Conservation (phyloP, 1,140 invertebrate genomes). For the Uloborus diversus region DNA sequence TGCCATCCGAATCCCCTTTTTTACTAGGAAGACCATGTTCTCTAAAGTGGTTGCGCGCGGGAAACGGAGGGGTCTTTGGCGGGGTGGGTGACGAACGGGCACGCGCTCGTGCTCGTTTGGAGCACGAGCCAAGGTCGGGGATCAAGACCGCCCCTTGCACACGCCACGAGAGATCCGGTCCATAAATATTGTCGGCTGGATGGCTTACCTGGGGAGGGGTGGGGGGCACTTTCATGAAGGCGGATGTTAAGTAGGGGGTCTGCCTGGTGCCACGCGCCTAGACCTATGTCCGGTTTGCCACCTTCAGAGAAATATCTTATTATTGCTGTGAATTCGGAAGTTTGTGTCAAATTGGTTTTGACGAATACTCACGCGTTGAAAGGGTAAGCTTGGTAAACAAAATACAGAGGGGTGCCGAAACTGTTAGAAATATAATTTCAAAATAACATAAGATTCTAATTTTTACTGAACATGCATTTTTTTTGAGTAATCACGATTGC, state of each 20-base stretch:
- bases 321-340: too few relatives aligned
- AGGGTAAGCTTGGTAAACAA: too few relatives aligned
- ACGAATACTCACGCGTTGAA: too few relatives aligned
- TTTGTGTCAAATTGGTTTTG: too few relatives aligned
- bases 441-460: too few relatives aligned
- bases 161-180: constrained; percentile 38
- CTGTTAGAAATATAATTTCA: too few relatives aligned
- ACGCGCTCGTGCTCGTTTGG: constrained; percentile 33
- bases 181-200: constrained; percentile 39
- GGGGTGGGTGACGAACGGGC: neutral
- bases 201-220: neutral
- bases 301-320: neutral
- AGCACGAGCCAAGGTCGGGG: constrained; percentile 31
- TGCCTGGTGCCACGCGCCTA: constrained; percentile 21
- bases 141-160: constrained; percentile 36
- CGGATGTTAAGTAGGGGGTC: constrained; percentile 34
- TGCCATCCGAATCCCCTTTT: constrained; percentile 24
- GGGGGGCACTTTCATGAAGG: constrained; percentile 2
- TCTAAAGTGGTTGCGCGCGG: neutral
- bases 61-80: neutral
- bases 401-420: too few relatives aligned
- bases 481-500: too few relatives aligned
- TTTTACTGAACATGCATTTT: too few relatives aligned
- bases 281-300: constrained; percentile 2
- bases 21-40: neutral